Evolutionary conservation across 2,888 invertebrate species (phyloP).

Genomic region (Lasioglossum leucozonium): DNA sequence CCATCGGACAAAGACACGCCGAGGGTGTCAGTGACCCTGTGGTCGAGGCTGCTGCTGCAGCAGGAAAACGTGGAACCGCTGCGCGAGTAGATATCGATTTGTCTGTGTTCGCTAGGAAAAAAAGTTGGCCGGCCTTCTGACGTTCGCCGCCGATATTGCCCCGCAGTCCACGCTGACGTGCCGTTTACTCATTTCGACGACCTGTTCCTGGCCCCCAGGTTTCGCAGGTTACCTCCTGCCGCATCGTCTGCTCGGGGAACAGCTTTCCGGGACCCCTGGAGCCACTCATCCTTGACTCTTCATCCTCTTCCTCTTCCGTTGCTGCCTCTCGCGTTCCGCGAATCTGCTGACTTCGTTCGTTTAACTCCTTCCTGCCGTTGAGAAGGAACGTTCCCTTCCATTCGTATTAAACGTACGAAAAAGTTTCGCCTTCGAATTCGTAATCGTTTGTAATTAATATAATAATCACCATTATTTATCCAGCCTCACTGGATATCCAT

Average conservation of each 20-base stretch:
- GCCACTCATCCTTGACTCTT: background rate
- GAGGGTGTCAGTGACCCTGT: slow-evolving; percentile 72
- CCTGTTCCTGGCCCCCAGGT: slow-evolving; percentile 28
- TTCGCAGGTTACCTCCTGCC: slow-evolving; percentile 16
- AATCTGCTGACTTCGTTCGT: background rate
- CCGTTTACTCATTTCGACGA: slow-evolving; percentile 63
- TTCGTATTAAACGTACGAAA: background rate
- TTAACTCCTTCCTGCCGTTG: background rate
- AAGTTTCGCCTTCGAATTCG: no score
- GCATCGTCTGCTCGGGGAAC: background rate
- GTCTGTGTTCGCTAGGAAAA: slow-evolving; percentile 71
- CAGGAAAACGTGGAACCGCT: slow-evolving; percentile 70
- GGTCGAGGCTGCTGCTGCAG: slow-evolving; percentile 65
- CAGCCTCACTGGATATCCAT: background rate
- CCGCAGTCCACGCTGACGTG: slow-evolving; percentile 63
- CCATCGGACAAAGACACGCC: slow-evolving; percentile 53
- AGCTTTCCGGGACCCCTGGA: background rate
- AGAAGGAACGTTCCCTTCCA: background rate
- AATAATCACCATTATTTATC: background rate
- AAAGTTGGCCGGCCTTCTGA: slow-evolving; percentile 71
- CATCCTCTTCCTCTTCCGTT: background rate
- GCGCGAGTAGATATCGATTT: slow-evolving; percentile 74
- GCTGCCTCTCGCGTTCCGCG: background rate
- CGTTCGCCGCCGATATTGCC: slow-evolving; percentile 69
- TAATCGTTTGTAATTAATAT: background rate